phyloP scores from a whole-genome alignment of 1,140 invertebrate genomes.

The Ridgeia piscesae region DNA sequence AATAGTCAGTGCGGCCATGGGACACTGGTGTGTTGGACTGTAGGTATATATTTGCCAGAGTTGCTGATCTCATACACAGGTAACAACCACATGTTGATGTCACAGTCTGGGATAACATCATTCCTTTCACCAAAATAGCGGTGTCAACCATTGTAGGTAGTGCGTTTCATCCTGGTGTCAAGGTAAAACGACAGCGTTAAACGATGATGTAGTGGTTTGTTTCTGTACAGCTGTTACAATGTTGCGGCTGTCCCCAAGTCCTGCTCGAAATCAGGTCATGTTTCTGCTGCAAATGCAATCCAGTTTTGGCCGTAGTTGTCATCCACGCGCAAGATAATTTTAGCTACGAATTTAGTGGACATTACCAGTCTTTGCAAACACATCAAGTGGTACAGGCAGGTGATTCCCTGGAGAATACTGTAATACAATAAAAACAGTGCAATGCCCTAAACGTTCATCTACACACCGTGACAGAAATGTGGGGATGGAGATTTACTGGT shows the following conservation, averaged over 20 bases:
- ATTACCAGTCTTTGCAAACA: too few relatives aligned
- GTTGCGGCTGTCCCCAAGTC: too few relatives aligned
- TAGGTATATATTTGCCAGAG: not conserved
- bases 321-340: not conserved
- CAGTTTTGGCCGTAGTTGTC: not conserved
- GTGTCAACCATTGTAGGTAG: not conserved
- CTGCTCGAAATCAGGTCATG: not conserved
- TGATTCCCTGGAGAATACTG: too few relatives aligned
- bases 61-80: not conserved
- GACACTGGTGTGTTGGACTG: not conserved
- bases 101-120: not conserved
- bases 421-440: too few relatives aligned
- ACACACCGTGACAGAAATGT: too few relatives aligned
- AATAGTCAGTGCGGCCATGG: not conserved
- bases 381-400: too few relatives aligned
- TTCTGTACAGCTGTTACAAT: not conserved
- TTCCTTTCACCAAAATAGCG: not conserved
- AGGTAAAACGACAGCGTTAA: not conserved
- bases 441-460: too few relatives aligned
- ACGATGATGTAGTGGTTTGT: not conserved
- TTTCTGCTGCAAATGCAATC: not conserved
- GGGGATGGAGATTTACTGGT: too few relatives aligned
- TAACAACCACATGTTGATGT: too few relatives aligned
- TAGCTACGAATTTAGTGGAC: too few relatives aligned
- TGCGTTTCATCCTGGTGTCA: not conserved